A percentile compares a stretch with the other conserved stretches of the same genome.
phyloP scores from a whole-genome alignment of 2,113 vertebrate genomes.

The Grammomys surdaster region DNA sequence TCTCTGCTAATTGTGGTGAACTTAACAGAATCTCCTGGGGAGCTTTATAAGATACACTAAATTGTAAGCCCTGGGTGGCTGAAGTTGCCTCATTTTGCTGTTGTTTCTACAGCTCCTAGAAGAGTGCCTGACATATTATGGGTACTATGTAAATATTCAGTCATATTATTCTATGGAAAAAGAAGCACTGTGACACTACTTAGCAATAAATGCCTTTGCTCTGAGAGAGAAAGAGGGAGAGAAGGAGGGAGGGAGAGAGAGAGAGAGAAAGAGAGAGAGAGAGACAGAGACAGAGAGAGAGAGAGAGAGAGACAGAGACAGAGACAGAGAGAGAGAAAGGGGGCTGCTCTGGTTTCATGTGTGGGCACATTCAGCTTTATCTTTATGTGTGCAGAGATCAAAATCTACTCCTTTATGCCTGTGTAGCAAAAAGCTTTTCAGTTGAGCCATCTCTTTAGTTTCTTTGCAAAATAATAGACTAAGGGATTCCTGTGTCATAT shows the following conservation, averaged over 20 bases:
- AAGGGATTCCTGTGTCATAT: neutral
- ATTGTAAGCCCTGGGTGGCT: neutral
- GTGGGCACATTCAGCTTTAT: neutral
- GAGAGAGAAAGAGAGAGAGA: no score
- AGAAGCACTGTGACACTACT: neutral
- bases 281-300: no score
- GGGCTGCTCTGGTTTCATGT: neutral
- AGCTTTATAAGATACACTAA: neutral
- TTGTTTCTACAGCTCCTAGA: neutral
- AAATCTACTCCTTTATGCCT: neutral
- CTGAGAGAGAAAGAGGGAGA: neutral
- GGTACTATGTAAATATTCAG: neutral
- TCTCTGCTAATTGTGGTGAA: neutral
- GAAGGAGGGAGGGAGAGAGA: no score
- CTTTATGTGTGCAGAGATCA: neutral
- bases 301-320: no score
- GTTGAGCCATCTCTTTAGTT: neutral
- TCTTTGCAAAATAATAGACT: neutral
- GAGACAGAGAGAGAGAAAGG: no score
- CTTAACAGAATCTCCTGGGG: neutral
- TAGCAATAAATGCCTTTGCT: neutral
- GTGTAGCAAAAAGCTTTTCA: neutral
- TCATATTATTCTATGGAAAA: neutral
- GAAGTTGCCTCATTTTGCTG: neutral
- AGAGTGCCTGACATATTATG: neutral